A percentile compares a stretch with the other conserved stretches of the same genome.
Conservation (phyloP, 2,113 vertebrate species). For the Thryonomys swinderianus region DNA sequence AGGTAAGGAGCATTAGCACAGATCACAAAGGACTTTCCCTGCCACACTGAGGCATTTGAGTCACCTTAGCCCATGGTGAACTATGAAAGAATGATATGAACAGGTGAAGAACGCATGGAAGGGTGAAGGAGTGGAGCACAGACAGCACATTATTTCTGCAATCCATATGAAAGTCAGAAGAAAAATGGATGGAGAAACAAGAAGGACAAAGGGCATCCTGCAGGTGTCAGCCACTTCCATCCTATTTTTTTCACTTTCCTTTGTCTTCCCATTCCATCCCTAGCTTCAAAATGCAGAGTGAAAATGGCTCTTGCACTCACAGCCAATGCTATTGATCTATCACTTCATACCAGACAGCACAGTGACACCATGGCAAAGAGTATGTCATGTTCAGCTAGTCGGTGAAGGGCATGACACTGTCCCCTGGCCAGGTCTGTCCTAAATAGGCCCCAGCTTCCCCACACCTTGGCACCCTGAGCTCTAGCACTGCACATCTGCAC, state of each 20-base stretch:
- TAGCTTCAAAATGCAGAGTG: slow-evolving; percentile 26
- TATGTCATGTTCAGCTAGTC: background rate
- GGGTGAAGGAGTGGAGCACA: background rate
- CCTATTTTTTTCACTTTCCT: background rate
- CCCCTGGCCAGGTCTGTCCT: background rate
- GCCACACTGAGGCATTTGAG: background rate
- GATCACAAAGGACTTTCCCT: background rate
- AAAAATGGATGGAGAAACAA: background rate
- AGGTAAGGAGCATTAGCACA: background rate
- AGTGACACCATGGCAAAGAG: background rate
- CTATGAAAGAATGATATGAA: background rate
- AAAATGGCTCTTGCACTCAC: background rate
- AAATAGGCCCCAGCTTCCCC: background rate
- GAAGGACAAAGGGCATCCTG: background rate
- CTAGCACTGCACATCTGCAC: background rate
- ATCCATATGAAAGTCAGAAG: background rate
- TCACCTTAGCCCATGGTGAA: background rate
- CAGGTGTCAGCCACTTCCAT: background rate
- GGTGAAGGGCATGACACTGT: background rate
- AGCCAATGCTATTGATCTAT: background rate
- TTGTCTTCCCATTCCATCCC: background rate
- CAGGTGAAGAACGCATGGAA: background rate
- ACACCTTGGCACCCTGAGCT: background rate
- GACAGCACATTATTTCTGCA: background rate
- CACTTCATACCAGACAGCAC: background rate